Evolutionary conservation across 2,888 invertebrate species (phyloP).

Genomic region (Cryptocephalus primarius): DNA sequence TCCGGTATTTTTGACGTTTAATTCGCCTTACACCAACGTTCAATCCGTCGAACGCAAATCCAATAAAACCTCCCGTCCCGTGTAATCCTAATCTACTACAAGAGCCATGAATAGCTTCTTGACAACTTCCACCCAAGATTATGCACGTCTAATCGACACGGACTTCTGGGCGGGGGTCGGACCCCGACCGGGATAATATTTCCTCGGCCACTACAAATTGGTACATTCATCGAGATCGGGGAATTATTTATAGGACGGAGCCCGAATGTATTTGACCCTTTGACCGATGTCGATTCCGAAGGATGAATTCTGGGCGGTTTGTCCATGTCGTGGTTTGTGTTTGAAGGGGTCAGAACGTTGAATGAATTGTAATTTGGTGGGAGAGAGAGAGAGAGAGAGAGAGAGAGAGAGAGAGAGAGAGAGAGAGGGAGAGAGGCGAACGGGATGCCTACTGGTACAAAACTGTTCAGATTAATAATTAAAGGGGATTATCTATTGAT

Average conservation of each 20-base stretch:
- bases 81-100: conserved; percentile 6
- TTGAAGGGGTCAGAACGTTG: conserved; percentile 5
- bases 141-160: neutral
- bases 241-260: conserved; percentile 16
- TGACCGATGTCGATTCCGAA: conserved; percentile 18
- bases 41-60: conserved; percentile 4
- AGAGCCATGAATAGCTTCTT: neutral
- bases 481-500: no score
- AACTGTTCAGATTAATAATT: no score
- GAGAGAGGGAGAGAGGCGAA: no score
- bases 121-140: neutral
- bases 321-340: conserved; percentile 10
- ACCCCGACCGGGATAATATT: conserved; percentile 11
- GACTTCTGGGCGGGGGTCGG: neutral
- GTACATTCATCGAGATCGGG: conserved; percentile 14
- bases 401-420: no score
- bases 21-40: conserved; percentile 5
- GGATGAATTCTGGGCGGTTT: conserved; percentile 13
- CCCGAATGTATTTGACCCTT: conserved; percentile 22
- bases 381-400: no score
- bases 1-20: no score
- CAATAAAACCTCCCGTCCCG: conserved; percentile 6
- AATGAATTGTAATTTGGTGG: conserved; percentile 1
- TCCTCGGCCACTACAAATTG: conserved; percentile 15
- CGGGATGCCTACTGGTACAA: no score